Base-by-base conservation (phyloP, 2,797 vertebrate species). In the Danionella dracula region DNA sequence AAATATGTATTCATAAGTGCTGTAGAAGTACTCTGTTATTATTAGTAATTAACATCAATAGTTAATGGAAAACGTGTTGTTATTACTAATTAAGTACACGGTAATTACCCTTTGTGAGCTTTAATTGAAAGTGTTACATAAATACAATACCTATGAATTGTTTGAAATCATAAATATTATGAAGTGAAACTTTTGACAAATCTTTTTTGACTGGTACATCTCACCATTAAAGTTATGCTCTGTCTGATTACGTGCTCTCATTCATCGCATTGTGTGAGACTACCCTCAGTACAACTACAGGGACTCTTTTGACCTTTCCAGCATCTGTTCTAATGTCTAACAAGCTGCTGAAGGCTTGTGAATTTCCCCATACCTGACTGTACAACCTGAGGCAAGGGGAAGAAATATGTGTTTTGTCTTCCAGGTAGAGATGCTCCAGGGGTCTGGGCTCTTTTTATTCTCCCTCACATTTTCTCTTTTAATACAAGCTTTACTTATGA, bases 221-320 rank as follows among this genome's bases (percentile, higher is more conserved):
- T 46, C 13, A 19, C 13, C 21, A 40, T 45, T 63, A 41, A 31
- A 17, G 37, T 44, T 53, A 42, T 41, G 51, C 46, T 56, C 20
- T 56, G 63, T 55, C n/a, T n/a, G n/a, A n/a, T 56, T 66, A 56
- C 15, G 12, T 20, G 20, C 23, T 48, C 63, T 21, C 21, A 56
- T 66, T 66, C 63, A 55, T 48, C 1, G 51, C 12, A 41, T 48
- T 7, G 31, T 56, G 51, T 66, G 13, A 56, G 41, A 55, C 31
- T 16, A 9, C 2, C 45, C 31, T 32, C 6, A 37, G n/a, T 34
- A 55, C 20, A 48, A 29, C 50, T 46, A 17, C 40, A 27, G 63
- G 63, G 51, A 66, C 32, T 66, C 49, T 1, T 1, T 5, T 66
- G 51, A 66, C 63, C 63, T 66, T 66, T 66, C n/a, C 41, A 23